phyloP scores from a whole-genome alignment of 2,797 vertebrate genomes.

The Pipistrellus nathusii region DNA sequence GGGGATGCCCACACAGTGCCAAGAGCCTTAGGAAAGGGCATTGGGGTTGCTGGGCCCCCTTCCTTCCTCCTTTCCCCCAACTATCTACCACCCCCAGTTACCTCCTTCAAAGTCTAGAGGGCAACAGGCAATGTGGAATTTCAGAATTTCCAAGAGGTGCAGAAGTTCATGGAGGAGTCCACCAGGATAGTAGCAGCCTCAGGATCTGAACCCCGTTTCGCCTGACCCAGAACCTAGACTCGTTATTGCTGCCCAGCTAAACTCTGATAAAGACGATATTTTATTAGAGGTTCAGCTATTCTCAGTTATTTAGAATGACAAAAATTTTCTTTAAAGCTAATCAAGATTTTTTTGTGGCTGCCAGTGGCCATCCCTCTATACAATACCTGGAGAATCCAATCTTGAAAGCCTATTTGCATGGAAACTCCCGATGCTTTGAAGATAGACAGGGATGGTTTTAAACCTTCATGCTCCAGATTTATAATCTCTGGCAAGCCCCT shows the following conservation, averaged over 20 bases:
- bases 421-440: background rate
- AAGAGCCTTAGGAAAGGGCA: background rate
- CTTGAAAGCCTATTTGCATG: background rate
- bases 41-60: no score
- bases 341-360: background rate
- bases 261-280: background rate
- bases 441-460: background rate
- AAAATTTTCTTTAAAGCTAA: constrained; percentile 11
- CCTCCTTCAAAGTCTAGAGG: background rate
- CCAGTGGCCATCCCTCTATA: background rate
- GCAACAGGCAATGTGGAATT: background rate
- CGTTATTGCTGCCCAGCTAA: background rate
- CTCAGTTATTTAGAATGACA: background rate
- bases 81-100: no score
- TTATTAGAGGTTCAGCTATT: background rate
- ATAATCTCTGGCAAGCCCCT: background rate
- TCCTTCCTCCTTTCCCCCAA: background rate
- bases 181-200: background rate
- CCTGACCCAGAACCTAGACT: background rate
- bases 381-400: background rate
- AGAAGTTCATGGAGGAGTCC: background rate
- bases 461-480: background rate
- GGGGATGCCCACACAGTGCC: background rate
- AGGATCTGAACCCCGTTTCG: background rate
- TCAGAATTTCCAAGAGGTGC: background rate